phyloP scores from a whole-genome alignment of 2,113 vertebrate genomes.

The Austrofundulus limnaeus region DNA sequence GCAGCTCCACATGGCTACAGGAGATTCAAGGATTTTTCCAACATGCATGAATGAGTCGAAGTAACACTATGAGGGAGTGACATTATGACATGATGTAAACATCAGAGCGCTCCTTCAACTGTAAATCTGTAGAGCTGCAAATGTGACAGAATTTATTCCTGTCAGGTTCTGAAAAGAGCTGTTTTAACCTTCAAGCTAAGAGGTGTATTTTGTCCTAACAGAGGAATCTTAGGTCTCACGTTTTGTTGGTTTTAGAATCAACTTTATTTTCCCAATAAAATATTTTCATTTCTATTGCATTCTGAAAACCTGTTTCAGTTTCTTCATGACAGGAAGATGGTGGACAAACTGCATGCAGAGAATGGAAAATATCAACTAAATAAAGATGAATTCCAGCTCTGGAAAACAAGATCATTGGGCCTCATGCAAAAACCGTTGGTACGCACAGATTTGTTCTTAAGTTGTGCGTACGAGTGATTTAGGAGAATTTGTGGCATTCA shows the following conservation, averaged over 20 bases:
- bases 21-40: too few relatives aligned
- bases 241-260: background rate
- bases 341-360: background rate
- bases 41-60: too few relatives aligned
- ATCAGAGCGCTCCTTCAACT: too few relatives aligned
- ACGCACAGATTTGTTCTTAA: background rate
- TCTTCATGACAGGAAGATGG: background rate
- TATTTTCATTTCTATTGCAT: background rate
- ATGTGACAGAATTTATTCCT: slow-evolving; percentile 31
- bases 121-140: slow-evolving; percentile 26
- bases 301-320: background rate
- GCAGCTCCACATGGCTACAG: too few relatives aligned
- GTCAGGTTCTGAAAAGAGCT: slow-evolving; percentile 30
- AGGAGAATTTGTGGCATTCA: too few relatives aligned
- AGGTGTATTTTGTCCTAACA: slow-evolving; percentile 2
- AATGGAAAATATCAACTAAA: background rate
- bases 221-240: slow-evolving; percentile 21
- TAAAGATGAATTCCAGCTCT: background rate
- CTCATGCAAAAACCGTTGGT: background rate
- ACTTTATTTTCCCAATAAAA: background rate
- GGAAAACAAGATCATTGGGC: background rate
- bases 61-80: too few relatives aligned
- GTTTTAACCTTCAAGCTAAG: slow-evolving; percentile 20
- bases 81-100: too few relatives aligned
- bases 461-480: too few relatives aligned